Conservation (phyloP, 2,113 vertebrate genomes). For the Lichenostomus cassidix region DNA sequence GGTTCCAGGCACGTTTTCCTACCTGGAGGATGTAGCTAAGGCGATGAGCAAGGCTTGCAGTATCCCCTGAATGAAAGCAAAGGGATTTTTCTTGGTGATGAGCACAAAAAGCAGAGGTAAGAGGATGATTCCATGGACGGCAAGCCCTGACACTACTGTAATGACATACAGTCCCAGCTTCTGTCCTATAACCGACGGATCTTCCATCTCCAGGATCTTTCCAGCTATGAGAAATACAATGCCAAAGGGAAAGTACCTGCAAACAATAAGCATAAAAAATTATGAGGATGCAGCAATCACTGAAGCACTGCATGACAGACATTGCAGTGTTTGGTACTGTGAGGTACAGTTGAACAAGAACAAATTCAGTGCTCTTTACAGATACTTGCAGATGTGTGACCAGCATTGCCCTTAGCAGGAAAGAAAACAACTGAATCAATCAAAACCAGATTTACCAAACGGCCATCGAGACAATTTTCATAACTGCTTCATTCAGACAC, state of each 20-base stretch:
- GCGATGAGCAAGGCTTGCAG: constrained; percentile 89
- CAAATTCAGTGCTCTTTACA: neutral
- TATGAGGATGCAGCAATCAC: neutral
- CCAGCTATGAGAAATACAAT: constrained; percentile 88
- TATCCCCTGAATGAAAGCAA: constrained; percentile 82
- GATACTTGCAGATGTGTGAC: accelerated
- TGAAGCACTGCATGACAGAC: neutral
- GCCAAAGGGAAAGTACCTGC: constrained; percentile 90
- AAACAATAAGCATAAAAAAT: neutral
- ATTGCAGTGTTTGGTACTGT: neutral
- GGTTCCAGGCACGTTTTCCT: neutral
- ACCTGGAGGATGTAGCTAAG: constrained; percentile 90
- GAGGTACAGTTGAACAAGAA: accelerated
- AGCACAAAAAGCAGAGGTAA: constrained; percentile 81
- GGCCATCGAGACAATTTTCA: constrained; percentile 88
- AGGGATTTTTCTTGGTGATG: constrained; percentile 85
- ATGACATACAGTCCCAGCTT: constrained; percentile 86
- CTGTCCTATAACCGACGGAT: constrained; percentile 76
- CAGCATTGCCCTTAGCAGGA: accelerated
- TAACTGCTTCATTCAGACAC: constrained; percentile 88
- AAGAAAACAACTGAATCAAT: neutral
- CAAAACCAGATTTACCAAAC: constrained; percentile 77
- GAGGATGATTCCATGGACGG: constrained; percentile 78
- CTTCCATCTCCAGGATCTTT: constrained; percentile 89
- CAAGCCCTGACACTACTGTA: constrained; percentile 82